A percentile compares a stretch with the other conserved stretches of the same genome.
Evolutionary conservation across 1,140 invertebrate genomes (phyloP).

Genomic region (Eriosoma lanigerum): DNA sequence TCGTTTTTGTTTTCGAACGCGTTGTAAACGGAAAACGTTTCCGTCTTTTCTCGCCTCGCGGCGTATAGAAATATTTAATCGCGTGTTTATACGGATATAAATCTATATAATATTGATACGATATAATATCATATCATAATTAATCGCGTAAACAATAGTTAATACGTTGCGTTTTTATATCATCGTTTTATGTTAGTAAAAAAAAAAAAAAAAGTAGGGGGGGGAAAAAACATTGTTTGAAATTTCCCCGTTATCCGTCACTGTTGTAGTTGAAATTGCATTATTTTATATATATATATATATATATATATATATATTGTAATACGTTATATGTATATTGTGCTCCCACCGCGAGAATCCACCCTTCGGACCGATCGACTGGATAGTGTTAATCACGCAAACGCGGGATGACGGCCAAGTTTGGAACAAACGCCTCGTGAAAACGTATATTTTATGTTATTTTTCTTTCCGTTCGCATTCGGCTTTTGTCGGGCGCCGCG

Average conservation of each 20-base stretch:
- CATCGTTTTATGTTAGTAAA: too few species aligned
- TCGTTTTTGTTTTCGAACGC: slow-evolving; percentile 3
- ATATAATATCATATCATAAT: too few species aligned
- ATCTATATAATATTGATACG: too few species aligned
- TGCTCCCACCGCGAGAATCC: not conserved
- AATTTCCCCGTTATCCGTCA: slow-evolving; percentile 22
- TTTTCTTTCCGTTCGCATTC: slow-evolving; percentile 32
- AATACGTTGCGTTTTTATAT: slow-evolving; percentile 14
- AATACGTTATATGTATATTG: not conserved
- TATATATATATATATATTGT: too few species aligned
- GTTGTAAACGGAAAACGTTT: slow-evolving; percentile 26
- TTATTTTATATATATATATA: not conserved
- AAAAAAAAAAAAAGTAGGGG: too few species aligned
- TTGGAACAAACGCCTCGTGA: slow-evolving; percentile 45
- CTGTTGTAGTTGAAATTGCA: too few species aligned
- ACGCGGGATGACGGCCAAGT: slow-evolving; percentile 48
- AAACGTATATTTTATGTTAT: too few species aligned
- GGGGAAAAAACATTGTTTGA: slow-evolving; percentile 32
- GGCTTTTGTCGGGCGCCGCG: slow-evolving; percentile 14
- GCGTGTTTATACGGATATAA: not conserved
- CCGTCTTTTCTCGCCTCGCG: not conserved
- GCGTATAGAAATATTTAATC: slow-evolving; percentile 15
- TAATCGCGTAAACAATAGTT: too few species aligned
- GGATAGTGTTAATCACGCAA: slow-evolving; percentile 52
- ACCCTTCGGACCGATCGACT: slow-evolving; percentile 24